phyloP scores from a whole-genome alignment of 2,113 vertebrate species.

The Morone chrysops region DNA sequence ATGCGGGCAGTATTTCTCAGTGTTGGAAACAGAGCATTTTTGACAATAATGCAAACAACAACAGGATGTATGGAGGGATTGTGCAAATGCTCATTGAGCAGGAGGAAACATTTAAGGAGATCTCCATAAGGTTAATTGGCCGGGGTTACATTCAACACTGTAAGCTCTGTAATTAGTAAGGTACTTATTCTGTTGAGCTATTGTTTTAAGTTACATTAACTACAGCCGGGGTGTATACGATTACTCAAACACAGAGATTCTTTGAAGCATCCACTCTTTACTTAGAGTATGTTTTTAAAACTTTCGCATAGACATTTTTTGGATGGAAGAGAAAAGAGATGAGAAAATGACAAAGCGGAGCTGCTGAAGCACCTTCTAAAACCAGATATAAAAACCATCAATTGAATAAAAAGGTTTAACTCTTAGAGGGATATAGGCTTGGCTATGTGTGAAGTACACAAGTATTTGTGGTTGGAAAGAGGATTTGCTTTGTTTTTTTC shows the following conservation, averaged over 20 bases:
- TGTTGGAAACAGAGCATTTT: conserved; percentile 61
- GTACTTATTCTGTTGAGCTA: conserved; percentile 54
- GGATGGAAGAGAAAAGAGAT: no score
- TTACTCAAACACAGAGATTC: conserved; percentile 26
- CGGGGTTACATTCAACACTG: conserved; percentile 58
- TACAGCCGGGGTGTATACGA: conserved; percentile 25
- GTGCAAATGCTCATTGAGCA: conserved; percentile 51
- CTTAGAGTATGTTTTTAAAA: neutral
- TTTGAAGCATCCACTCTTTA: conserved; percentile 18
- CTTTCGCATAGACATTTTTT: no score
- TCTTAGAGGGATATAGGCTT: no score
- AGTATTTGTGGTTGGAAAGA: no score
- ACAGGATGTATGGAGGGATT: conserved; percentile 69
- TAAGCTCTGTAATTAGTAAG: conserved; percentile 66
- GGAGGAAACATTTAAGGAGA: conserved; percentile 72
- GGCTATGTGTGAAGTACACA: no score
- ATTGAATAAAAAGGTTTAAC: no score
- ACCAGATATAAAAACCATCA: no score
- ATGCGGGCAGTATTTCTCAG: conserved; percentile 33
- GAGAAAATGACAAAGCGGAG: no score
- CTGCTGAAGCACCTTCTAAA: no score
- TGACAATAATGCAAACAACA: conserved; percentile 72
- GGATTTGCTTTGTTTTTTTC: no score
- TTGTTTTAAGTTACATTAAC: conserved; percentile 62
- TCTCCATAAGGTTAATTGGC: conserved; percentile 67